A percentile compares a stretch with the other conserved stretches of the same genome.
Evolutionary conservation across 2,113 vertebrate species (phyloP).

Genomic region (Rhineura floridana): DNA sequence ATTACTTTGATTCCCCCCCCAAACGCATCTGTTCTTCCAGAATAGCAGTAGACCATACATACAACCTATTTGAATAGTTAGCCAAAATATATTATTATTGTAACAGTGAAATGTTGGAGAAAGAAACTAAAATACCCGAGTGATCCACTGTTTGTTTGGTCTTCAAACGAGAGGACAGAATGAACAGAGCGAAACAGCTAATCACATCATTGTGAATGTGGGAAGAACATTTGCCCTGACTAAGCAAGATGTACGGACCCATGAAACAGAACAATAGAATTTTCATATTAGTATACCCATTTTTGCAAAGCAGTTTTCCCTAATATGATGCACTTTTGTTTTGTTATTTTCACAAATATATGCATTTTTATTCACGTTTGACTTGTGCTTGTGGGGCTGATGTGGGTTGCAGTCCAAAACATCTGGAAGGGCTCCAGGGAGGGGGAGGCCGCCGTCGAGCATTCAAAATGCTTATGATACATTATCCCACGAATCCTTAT

Average conservation of each 20-base stretch:
- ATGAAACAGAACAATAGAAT: slow-evolving; percentile 44
- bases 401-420: too few relatives aligned
- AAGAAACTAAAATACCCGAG: slow-evolving; percentile 43
- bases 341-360: too few relatives aligned
- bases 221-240: slow-evolving; percentile 45
- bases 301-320: too few relatives aligned
- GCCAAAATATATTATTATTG: slow-evolving; percentile 58
- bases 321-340: too few relatives aligned
- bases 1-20: background rate
- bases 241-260: slow-evolving; percentile 30
- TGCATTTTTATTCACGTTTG: too few relatives aligned
- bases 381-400: too few relatives aligned
- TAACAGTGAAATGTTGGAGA: background rate
- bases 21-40: background rate
- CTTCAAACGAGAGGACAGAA: slow-evolving; percentile 45
- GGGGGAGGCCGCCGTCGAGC: too few relatives aligned
- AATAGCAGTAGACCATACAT: slow-evolving; percentile 9
- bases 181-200: slow-evolving; percentile 45
- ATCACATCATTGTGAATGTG: slow-evolving; percentile 39
- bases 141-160: slow-evolving; percentile 58
- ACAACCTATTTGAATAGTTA: slow-evolving; percentile 20
- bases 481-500: too few relatives aligned
- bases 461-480: too few relatives aligned
- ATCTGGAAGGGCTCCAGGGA: too few relatives aligned
- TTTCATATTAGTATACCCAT: too few relatives aligned